A percentile compares a stretch with the other conserved stretches of the same genome.
Evolutionary conservation across 2,888 invertebrate species (phyloP).

Genomic region (Clepsis dumicolana): DNA sequence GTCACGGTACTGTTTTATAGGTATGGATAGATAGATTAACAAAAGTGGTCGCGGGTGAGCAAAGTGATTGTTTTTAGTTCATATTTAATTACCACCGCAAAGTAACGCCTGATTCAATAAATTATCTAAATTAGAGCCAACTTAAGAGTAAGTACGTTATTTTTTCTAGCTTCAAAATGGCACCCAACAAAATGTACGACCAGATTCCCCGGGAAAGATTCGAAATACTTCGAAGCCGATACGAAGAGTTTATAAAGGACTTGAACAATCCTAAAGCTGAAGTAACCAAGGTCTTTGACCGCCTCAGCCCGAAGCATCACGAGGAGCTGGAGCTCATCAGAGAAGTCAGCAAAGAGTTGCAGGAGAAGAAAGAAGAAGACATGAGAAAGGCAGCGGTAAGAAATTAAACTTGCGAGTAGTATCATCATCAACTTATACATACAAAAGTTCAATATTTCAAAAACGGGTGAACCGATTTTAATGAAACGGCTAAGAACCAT

Average conservation of each 20-base stretch:
- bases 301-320: slow-evolving; percentile 51
- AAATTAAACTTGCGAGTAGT: no score
- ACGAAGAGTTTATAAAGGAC: slow-evolving; percentile 49
- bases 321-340: slow-evolving; percentile 65
- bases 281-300: slow-evolving; percentile 59
- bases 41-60: no score
- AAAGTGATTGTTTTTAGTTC: no score
- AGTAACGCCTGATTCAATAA: background rate
- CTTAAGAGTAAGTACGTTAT: background rate
- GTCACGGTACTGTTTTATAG: no score
- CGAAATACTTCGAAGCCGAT: slow-evolving; percentile 47
- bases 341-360: slow-evolving; percentile 63
- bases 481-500: no score
- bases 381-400: slow-evolving; percentile 60
- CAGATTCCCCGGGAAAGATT: slow-evolving; percentile 50
- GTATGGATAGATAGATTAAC: no score
- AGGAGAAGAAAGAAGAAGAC: slow-evolving; percentile 70
- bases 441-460: no score
- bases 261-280: slow-evolving; percentile 47
- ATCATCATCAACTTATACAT: no score
- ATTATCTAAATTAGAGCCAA: no score
- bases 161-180: slow-evolving; percentile 16
- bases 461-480: no score
- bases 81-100: no score
- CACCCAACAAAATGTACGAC: slow-evolving; percentile 18